Evolutionary conservation across 2,113 vertebrate species (phyloP).

Genomic region (Lutjanus erythropterus): DNA sequence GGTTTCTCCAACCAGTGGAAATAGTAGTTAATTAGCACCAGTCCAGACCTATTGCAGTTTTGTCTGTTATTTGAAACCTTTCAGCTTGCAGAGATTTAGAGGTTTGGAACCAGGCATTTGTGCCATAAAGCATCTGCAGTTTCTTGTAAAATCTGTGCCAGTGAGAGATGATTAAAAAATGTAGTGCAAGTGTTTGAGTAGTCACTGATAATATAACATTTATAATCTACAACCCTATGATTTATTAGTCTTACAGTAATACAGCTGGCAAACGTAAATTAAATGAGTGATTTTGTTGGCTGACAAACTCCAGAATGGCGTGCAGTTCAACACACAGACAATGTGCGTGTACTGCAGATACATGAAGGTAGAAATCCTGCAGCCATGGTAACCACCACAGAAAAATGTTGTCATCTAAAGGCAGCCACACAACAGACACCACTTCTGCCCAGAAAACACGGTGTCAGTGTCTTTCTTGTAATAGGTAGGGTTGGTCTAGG

Average conservation of each 20-base stretch:
- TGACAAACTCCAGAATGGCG: neutral
- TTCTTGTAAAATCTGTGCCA: too few relatives aligned
- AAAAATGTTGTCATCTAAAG: constrained; percentile 19
- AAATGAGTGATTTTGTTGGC: neutral
- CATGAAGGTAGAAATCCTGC: constrained; percentile 2
- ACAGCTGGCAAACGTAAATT: neutral
- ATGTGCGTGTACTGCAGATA: neutral
- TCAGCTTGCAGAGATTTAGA: neutral
- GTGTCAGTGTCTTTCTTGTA: constrained; percentile 42
- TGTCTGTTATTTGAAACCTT: neutral
- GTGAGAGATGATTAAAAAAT: neutral
- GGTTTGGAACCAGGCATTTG: neutral
- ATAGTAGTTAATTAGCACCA: neutral
- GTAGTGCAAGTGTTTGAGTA: neutral
- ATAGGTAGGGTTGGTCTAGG: too few relatives aligned
- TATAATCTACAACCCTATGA: neutral
- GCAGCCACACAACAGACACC: constrained; percentile 34
- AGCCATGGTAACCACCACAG: constrained; percentile 27
- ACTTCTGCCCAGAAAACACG: constrained; percentile 36
- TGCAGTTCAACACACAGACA: neutral
- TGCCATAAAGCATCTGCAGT: neutral
- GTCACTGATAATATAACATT: neutral
- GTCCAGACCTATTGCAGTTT: neutral
- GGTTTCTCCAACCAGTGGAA: neutral
- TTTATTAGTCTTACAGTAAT: neutral